Percentiles rank a stretch among this genome's conserved stretches.
Conservation (phyloP, 2,888 invertebrate genomes). For the Crioceris asparagi region DNA sequence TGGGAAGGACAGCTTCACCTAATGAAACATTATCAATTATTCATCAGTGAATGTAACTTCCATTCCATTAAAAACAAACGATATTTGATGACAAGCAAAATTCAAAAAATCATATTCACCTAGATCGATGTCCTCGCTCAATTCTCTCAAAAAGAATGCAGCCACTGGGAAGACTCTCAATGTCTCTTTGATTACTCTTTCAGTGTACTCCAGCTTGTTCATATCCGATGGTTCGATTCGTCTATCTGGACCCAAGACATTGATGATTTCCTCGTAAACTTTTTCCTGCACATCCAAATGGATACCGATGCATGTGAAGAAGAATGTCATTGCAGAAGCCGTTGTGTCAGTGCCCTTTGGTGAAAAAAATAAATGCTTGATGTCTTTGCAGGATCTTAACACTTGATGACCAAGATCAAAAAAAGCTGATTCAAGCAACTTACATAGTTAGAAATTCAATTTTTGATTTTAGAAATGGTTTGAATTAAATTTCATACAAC, state of each 20-base stretch:
- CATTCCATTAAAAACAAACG: background rate
- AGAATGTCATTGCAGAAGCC: conserved; percentile 23
- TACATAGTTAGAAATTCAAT: no score
- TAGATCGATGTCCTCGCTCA: conserved; percentile 12
- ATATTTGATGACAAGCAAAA: background rate
- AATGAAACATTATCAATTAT: background rate
- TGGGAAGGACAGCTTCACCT: no score
- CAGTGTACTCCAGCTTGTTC: conserved; percentile 18
- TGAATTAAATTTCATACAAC: no score
- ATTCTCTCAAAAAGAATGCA: conserved; percentile 9
- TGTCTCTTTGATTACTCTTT: conserved; percentile 22
- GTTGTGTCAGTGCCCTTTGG: conserved; percentile 25
- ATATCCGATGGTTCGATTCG: conserved; percentile 13
- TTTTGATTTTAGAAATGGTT: no score
- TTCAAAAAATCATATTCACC: no score
- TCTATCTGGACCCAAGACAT: conserved; percentile 10
- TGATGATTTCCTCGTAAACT: conserved; percentile 13
- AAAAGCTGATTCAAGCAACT: no score
- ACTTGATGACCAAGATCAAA: no score
- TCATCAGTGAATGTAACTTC: background rate
- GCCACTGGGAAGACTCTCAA: conserved; percentile 22
- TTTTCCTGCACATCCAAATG: conserved; percentile 15
- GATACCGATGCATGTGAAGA: conserved; percentile 22
- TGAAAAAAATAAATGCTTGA: conserved; percentile 5
- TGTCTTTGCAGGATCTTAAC: no score